Evolutionary conservation across 2,113 vertebrate genomes (phyloP).

Genomic region (Hippocampus barbouri): DNA sequence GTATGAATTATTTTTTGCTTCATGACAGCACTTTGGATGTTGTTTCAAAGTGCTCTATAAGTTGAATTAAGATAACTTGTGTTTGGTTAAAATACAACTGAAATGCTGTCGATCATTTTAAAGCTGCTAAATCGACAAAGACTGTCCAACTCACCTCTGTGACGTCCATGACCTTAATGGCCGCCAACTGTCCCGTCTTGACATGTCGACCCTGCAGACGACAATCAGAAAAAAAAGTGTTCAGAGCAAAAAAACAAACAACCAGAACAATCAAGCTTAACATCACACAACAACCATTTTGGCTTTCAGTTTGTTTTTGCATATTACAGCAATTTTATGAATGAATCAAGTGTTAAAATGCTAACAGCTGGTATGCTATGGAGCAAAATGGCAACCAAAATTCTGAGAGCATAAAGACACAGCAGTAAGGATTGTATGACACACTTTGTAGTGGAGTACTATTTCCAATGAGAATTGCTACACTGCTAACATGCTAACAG

Average conservation of each 20-base stretch:
- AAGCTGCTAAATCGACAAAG: not conserved
- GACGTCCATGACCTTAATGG: slow-evolving; percentile 99
- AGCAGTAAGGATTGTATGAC: not conserved
- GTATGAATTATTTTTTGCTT: no score
- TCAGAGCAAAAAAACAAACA: not conserved
- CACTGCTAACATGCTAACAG: no score
- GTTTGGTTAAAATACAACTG: no score
- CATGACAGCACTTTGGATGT: no score
- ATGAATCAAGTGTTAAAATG: not conserved
- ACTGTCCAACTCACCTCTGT: slow-evolving; percentile 82
- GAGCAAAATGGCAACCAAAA: not conserved
- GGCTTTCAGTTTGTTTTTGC: slow-evolving; percentile 1
- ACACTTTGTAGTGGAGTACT: no score
- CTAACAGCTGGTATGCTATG: not conserved
- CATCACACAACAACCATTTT: not conserved
- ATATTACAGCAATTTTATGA: not conserved
- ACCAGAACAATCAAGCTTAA: not conserved
- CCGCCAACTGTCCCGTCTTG: slow-evolving; percentile 96
- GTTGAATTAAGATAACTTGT: no score
- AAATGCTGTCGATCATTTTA: not conserved
- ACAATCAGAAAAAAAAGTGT: slow-evolving; percentile 17
- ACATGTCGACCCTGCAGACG: slow-evolving; percentile 91
- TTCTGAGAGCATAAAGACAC: not conserved
- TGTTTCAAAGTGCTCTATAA: no score
- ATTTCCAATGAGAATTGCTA: no score